These are phyloP conservation scores for Bufotes viridis DNA, from an alignment of 2,797 vertebrate species.

Conservation along the genomic window DNA sequence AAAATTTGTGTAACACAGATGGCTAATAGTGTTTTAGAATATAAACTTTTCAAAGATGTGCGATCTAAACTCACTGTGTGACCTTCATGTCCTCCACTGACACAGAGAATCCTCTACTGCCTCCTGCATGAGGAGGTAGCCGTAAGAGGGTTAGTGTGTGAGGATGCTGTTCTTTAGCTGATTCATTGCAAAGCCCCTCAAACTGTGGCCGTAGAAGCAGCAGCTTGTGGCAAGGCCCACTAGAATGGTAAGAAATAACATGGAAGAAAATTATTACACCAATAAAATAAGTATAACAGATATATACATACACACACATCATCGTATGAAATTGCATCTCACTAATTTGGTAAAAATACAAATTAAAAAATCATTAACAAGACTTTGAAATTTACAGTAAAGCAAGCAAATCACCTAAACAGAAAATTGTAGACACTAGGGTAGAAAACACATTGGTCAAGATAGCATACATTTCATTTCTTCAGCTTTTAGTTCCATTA, in stretches of 20 bases:
- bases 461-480: background rate
- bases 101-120: conserved; percentile 90
- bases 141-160: conserved; percentile 94
- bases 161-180: conserved; percentile 85
- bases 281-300: background rate
- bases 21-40: too few relatives aligned
- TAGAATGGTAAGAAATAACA: conserved; percentile 66
- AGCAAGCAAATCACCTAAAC: background rate
- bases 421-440: too few relatives aligned
- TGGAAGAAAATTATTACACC: background rate
- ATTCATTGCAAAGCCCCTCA: conserved; percentile 89
- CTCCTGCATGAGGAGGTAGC: conserved; percentile 90
- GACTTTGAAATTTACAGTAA: too few relatives aligned
- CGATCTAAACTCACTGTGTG: conserved; percentile 88
- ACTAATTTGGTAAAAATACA: too few relatives aligned
- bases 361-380: too few relatives aligned
- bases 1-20: too few relatives aligned
- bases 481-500: background rate
- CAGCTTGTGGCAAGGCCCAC: conserved; percentile 95
- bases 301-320: too few relatives aligned
- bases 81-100: conserved; percentile 88
- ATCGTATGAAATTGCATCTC: too few relatives aligned
- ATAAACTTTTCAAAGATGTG: background rate
- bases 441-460: background rate
- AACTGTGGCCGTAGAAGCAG: conserved; percentile 91